A percentile compares a stretch with the other conserved stretches of the same genome.
Conservation (phyloP, 2,797 vertebrate species). For the Notolepis coatsorum region DNA sequence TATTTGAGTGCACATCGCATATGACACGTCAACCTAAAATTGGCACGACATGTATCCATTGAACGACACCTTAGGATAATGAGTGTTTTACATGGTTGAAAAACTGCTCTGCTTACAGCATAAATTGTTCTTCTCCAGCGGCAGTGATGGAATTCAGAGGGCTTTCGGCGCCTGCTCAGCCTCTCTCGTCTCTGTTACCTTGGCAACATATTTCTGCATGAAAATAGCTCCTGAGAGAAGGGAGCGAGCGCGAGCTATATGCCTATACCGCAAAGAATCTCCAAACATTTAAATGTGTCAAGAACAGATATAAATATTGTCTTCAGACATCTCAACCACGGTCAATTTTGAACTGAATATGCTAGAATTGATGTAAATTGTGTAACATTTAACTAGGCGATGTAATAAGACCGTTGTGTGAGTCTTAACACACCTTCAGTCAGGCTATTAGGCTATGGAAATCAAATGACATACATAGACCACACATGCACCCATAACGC, state of each 20-base stretch:
- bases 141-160: slow-evolving; percentile 70
- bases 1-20: too few relatives aligned
- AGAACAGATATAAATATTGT: slow-evolving; percentile 31
- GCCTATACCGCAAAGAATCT: slow-evolving; percentile 24
- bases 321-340: neutral
- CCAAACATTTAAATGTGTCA: slow-evolving; percentile 56
- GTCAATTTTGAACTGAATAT: too few relatives aligned
- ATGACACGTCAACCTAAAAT: slow-evolving; percentile 20
- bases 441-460: neutral
- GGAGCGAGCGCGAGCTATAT: slow-evolving; percentile 1
- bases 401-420: too few relatives aligned
- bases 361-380: too few relatives aligned
- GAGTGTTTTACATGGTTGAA: slow-evolving; percentile 4
- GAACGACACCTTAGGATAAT: slow-evolving; percentile 31
- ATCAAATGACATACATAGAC: slow-evolving; percentile 1
- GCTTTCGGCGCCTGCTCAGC: slow-evolving; percentile 53
- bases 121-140: slow-evolving; percentile 55
- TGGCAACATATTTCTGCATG: slow-evolving; percentile 87
- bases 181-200: slow-evolving; percentile 82
- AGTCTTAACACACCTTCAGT: too few relatives aligned
- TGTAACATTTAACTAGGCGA: too few relatives aligned
- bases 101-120: slow-evolving; percentile 44
- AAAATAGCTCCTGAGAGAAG: slow-evolving; percentile 76
- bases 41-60: slow-evolving; percentile 39
- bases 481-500: slow-evolving; percentile 7